These are phyloP conservation scores for Acanthococcus lagerstroemiae DNA, from an alignment of 2,888 invertebrate species.

Conservation along the genomic window DNA sequence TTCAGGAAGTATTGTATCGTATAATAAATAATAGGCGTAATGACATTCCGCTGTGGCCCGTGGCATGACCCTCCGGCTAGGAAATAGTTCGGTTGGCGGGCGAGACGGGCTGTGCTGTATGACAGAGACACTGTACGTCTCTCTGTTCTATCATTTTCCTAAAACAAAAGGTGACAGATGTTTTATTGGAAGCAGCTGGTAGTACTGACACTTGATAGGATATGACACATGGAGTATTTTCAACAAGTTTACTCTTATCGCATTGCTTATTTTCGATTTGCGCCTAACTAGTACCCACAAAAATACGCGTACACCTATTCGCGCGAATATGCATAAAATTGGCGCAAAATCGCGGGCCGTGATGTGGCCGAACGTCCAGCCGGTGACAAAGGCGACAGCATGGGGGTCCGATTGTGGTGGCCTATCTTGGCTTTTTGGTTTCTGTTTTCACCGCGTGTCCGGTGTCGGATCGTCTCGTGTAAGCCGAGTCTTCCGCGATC, in stretches of 20 bases:
- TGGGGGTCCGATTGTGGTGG: too few relatives aligned
- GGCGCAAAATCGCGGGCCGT: too few relatives aligned
- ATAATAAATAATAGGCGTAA: slow-evolving; percentile 27
- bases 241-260: not conserved
- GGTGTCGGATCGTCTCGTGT: too few relatives aligned
- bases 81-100: not conserved
- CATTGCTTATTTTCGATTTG: too few relatives aligned
- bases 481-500: too few relatives aligned
- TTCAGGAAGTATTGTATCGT: slow-evolving; percentile 30
- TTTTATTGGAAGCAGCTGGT: slow-evolving; percentile 26
- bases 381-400: too few relatives aligned
- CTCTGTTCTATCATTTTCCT: not conserved
- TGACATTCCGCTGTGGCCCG: slow-evolving; percentile 29
- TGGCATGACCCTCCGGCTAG: slow-evolving; percentile 13
- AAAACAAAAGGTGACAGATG: slow-evolving; percentile 29
- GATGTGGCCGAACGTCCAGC: too few relatives aligned
- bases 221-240: slow-evolving; percentile 28
- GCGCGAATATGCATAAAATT: too few relatives aligned
- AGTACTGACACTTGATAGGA: slow-evolving; percentile 24
- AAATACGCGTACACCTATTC: too few relatives aligned
- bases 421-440: too few relatives aligned
- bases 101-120: not conserved
- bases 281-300: too few relatives aligned
- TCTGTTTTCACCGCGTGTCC: too few relatives aligned
- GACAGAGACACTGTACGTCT: not conserved